A percentile compares a stretch with the other conserved stretches of the same genome.
Conservation (phyloP, 1,140 invertebrate species). For the Zophobas atratus region DNA sequence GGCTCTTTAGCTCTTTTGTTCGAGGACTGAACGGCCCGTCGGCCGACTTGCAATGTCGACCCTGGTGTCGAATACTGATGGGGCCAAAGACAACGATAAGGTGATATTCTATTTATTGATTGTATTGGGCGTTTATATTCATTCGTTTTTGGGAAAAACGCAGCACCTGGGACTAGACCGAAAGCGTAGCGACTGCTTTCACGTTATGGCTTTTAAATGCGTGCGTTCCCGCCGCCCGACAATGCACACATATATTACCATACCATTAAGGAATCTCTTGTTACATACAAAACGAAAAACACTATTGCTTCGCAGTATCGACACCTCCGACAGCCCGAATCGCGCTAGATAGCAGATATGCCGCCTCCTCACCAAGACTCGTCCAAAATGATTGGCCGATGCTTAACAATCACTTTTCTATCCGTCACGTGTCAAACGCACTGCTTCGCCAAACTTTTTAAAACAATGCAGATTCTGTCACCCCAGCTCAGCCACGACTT, state of each 20-base stretch:
- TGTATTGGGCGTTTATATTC: constrained; percentile 59
- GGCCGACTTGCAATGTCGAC: constrained; percentile 46
- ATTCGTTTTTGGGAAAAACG: constrained; percentile 55
- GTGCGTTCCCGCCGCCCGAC: constrained; percentile 29
- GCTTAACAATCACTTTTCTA: constrained; percentile 43
- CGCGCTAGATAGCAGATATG: constrained; percentile 23
- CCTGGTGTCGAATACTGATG: constrained; percentile 51
- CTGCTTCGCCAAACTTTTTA: constrained; percentile 28
- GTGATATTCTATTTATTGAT: constrained; percentile 57
- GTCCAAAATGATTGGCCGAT: constrained; percentile 35
- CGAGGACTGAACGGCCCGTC: constrained; percentile 46
- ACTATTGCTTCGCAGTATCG: constrained; percentile 22
- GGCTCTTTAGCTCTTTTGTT: constrained; percentile 62
- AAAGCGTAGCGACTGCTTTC: constrained; percentile 41
- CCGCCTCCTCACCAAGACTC: constrained; percentile 17
- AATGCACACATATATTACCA: constrained; percentile 48
- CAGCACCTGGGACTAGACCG: constrained; percentile 55
- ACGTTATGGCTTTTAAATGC: constrained; percentile 45
- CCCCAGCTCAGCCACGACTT: constrained; percentile 28
- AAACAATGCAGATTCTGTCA: constrained; percentile 30
- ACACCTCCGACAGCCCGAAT: constrained; percentile 8
- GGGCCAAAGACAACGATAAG: constrained; percentile 54
- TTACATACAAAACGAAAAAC: constrained; percentile 45
- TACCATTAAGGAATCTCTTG: constrained; percentile 47
- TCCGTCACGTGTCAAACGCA: constrained; percentile 36